phyloP scores from a whole-genome alignment of 2,113 vertebrate genomes.

The Eurypyga helias region DNA sequence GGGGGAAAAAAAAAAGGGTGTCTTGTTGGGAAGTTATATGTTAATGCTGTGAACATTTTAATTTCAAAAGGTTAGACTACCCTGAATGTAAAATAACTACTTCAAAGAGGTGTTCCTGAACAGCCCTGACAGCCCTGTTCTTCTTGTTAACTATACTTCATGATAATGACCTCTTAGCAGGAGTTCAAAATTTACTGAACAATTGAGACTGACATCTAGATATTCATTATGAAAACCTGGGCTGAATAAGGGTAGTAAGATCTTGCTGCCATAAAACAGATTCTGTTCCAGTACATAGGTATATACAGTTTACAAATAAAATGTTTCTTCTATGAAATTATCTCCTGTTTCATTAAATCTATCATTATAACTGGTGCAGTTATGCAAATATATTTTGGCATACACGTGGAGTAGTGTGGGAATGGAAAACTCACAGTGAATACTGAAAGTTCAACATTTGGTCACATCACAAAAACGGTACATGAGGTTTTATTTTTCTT shows the following conservation, averaged over 20 bases:
- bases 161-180: neutral
- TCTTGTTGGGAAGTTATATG: neutral
- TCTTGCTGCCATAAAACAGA: neutral
- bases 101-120: neutral
- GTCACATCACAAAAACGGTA: neutral
- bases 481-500: neutral
- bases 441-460: neutral
- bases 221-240: neutral
- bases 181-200: neutral
- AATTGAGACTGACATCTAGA: neutral
- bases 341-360: neutral
- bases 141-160: neutral
- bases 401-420: neutral
- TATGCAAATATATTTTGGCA: neutral
- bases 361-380: neutral
- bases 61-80: neutral
- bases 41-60: neutral
- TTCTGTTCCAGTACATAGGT: neutral
- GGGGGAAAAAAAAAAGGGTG: neutral
- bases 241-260: neutral
- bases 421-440: neutral
- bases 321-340: neutral
- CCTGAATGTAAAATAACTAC: neutral
- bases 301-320: neutral
- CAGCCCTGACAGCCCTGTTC: neutral